These are phyloP conservation scores for Temnopleurus reevesii DNA, from an alignment of 53 echinoderm and acorn worm genomes.

Conservation along the genomic window DNA sequence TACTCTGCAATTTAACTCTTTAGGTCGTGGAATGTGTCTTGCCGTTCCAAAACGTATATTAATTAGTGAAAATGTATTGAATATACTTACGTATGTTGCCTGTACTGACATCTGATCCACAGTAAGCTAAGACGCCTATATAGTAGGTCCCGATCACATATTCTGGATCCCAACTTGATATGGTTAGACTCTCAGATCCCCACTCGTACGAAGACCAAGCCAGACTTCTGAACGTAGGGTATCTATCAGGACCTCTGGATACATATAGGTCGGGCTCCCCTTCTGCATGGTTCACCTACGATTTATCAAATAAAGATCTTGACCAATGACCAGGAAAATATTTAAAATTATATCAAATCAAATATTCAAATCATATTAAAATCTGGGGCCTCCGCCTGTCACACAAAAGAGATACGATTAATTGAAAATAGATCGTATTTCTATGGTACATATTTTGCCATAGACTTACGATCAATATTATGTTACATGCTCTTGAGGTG, in stretches of 20 bases:
- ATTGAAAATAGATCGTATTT: no score
- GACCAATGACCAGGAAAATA: not conserved
- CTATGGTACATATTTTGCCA: not conserved
- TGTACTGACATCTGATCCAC: constrained; percentile 80
- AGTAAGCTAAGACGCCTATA: constrained; percentile 89
- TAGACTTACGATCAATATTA: not conserved
- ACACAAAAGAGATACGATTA: not conserved
- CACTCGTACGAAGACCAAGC: constrained; percentile 94
- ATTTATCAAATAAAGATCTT: not conserved
- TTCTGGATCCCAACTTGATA: constrained; percentile 97
- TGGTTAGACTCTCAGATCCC: constrained; percentile 80
- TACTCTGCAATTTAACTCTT: no score
- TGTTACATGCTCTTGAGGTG: no score
- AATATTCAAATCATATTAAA: not conserved
- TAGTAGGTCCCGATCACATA: constrained; percentile 84
- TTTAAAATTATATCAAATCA: not conserved
- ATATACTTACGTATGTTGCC: constrained; percentile 69
- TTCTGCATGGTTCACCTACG: constrained; percentile 64
- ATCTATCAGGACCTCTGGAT: constrained; percentile 65
- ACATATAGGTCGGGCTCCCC: constrained; percentile 91
- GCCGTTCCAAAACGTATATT: no score
- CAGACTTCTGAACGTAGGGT: constrained; percentile 74
- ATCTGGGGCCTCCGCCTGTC: not conserved
- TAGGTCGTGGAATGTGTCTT: no score
- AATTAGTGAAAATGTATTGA: no score